Conservation (phyloP, 2,797 vertebrate species). For the Phrynocephalus forsythii region DNA sequence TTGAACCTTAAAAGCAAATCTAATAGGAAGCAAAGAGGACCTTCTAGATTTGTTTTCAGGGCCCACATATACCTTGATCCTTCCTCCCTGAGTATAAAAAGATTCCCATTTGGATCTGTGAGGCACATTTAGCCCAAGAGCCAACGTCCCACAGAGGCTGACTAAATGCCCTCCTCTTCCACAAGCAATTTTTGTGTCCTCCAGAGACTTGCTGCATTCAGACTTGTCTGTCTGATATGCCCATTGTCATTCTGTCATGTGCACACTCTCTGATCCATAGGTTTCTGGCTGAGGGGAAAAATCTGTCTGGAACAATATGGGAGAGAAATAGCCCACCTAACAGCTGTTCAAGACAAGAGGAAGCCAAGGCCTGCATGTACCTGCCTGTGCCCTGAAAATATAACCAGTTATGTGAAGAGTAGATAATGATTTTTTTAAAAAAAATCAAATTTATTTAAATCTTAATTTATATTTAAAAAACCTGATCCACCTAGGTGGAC, state of each 20-base stretch:
- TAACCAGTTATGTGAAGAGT: too few species aligned
- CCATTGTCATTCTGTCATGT: neutral
- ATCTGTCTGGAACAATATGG: neutral
- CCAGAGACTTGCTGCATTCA: neutral
- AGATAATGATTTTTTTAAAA: too few species aligned
- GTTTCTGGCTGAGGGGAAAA: neutral
- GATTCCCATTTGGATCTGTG: neutral
- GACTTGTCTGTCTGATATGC: neutral
- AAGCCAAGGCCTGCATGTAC: neutral
- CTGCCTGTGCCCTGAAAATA: too few species aligned
- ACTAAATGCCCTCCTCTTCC: neutral
- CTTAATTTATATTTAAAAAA: too few species aligned
- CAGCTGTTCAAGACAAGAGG: neutral
- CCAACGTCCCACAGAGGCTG: neutral
- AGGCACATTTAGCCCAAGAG: neutral
- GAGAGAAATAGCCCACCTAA: neutral
- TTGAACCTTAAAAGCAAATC: neutral
- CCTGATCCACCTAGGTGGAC: too few species aligned
- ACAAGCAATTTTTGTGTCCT: too few species aligned
- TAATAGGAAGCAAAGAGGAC: neutral
- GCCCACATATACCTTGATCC: neutral
- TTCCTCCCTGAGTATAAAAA: neutral
- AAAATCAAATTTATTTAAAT: too few species aligned
- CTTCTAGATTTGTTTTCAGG: neutral
- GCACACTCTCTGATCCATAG: neutral